These are phyloP conservation scores for Drosophila phalerata DNA, from an alignment of 2,888 invertebrate genomes.

Conservation along the genomic window DNA sequence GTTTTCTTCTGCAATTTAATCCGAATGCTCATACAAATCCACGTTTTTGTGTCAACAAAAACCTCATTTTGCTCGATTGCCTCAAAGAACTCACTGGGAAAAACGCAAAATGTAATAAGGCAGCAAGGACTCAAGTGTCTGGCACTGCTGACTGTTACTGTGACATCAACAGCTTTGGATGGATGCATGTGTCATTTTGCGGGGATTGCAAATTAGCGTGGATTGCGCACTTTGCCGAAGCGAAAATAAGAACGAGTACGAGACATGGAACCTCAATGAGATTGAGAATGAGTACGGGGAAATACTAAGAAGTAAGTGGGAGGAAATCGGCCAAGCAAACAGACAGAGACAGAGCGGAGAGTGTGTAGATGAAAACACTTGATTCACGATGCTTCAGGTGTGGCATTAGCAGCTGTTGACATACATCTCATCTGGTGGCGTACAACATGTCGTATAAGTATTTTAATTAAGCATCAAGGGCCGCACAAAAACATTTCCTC, in stretches of 20 bases:
- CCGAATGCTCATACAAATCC: conserved; percentile 15
- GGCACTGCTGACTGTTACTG: conserved; percentile 7
- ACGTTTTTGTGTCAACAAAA: conserved; percentile 28
- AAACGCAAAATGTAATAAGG: conserved; percentile 35
- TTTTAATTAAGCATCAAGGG: conserved; percentile 81
- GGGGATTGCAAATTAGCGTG: conserved; percentile 71
- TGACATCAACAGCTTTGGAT: conserved; percentile 30
- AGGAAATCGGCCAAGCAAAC: conserved; percentile 53
- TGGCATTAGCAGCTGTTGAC: conserved; percentile 76
- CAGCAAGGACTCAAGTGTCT: conserved; percentile 37
- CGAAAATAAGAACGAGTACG: conserved; percentile 10
- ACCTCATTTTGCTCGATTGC: neutral
- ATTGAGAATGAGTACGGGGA: neutral
- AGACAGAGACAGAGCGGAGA: conserved; percentile 3
- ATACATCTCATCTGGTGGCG: conserved; percentile 57
- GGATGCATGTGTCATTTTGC: conserved; percentile 63
- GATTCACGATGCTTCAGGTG: conserved; percentile 52
- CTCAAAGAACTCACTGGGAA: neutral
- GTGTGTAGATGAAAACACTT: conserved; percentile 43
- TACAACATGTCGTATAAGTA: conserved; percentile 80
- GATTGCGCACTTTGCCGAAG: conserved; percentile 69
- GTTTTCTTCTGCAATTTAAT: neutral
- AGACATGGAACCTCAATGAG: neutral
- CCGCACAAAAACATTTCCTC: conserved; percentile 63
- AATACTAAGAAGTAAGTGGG: neutral